phyloP scores from a whole-genome alignment of 1,140 invertebrate species.

The Leucophenga varia region DNA sequence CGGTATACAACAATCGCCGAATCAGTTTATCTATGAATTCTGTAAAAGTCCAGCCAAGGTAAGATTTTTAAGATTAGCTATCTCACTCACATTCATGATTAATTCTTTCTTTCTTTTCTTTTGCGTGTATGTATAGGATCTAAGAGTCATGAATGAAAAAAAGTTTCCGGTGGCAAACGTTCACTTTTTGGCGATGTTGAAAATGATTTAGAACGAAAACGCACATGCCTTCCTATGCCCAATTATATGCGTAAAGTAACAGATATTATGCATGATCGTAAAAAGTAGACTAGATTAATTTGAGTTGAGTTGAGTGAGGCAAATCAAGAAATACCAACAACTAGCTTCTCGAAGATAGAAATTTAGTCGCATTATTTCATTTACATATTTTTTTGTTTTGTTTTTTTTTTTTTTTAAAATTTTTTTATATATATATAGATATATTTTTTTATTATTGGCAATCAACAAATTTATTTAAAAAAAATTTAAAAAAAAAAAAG shows the following conservation, averaged over 20 bases:
- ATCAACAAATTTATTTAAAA: too few relatives aligned
- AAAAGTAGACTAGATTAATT: too few relatives aligned
- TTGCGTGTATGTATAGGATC: slow-evolving; percentile 23
- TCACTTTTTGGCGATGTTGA: slow-evolving; percentile 35
- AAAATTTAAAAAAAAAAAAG: too few relatives aligned
- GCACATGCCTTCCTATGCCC: slow-evolving; percentile 14
- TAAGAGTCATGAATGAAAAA: slow-evolving; percentile 41
- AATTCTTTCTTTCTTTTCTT: neutral
- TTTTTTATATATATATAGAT: too few relatives aligned
- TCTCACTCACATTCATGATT: too few relatives aligned
- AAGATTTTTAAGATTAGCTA: slow-evolving; percentile 17
- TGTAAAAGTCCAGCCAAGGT: slow-evolving; percentile 89
- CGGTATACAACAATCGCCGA: slow-evolving; percentile 52
- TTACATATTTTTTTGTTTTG: too few relatives aligned
- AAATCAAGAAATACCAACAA: too few relatives aligned
- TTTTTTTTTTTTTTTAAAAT: too few relatives aligned
- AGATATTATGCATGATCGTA: slow-evolving; percentile 13
- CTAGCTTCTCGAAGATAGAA: too few relatives aligned
- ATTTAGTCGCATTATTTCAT: too few relatives aligned
- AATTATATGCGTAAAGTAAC: slow-evolving; percentile 9
- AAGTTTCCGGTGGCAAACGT: slow-evolving; percentile 31
- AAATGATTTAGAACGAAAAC: slow-evolving; percentile 21
- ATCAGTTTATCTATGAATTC: slow-evolving; percentile 79
- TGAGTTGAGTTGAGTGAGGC: too few relatives aligned
- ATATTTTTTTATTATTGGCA: too few relatives aligned